Percentiles rank a stretch among this genome's conserved stretches.
These are phyloP conservation scores for Girardia tigrina DNA, from an alignment of 2,888 invertebrate genomes.

Conservation along the genomic window DNA sequence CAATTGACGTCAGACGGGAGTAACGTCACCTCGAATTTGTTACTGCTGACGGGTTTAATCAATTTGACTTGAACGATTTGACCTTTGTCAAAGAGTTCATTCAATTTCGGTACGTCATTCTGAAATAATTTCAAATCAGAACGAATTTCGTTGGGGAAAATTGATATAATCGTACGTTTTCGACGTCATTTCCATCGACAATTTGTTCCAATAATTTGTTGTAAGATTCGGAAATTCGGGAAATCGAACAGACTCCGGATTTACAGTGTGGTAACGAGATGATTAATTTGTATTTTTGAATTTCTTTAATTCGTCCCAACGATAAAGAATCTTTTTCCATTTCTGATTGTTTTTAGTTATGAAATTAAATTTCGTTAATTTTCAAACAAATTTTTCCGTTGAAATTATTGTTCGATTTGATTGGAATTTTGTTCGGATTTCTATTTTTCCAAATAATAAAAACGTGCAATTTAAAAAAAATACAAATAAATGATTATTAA, in stretches of 20 bases:
- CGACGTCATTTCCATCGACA: not conserved
- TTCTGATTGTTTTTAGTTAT: too few species aligned
- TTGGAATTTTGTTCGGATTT: too few species aligned
- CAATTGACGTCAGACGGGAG: not conserved
- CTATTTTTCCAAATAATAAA: too few species aligned
- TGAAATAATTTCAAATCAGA: not conserved
- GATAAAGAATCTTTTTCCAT: not conserved
- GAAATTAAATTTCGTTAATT: too few species aligned
- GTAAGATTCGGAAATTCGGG: not conserved
- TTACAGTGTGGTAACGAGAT: not conserved
- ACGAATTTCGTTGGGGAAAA: too few species aligned
- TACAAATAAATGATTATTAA: too few species aligned
- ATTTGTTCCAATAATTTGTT: not conserved
- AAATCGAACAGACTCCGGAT: not conserved
- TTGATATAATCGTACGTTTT: not conserved
- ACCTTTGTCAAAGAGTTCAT: not conserved
- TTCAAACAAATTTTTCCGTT: too few species aligned
- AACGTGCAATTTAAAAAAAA: too few species aligned
- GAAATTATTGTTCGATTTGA: too few species aligned
- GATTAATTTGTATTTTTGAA: not conserved
- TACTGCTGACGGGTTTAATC: not conserved
- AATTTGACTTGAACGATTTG: slow-evolving; percentile 17
- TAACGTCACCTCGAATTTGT: not conserved
- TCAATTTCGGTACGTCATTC: not conserved
- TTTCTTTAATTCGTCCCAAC: slow-evolving; percentile 4